phyloP scores from a whole-genome alignment of 1,140 invertebrate species.

The Tetramorium parvispinum region DNA sequence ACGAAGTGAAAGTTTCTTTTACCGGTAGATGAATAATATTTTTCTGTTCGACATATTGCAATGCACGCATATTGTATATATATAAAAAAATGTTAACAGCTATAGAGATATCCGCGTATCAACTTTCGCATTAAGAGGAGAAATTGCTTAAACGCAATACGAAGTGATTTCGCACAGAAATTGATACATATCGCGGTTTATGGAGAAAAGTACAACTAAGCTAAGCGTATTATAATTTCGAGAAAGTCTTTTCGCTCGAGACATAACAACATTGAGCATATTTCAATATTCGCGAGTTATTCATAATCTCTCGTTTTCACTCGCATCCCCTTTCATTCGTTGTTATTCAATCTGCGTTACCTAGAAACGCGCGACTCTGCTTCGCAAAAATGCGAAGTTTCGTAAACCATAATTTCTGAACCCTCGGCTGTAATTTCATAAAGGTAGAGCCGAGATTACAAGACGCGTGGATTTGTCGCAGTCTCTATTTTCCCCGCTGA shows the following conservation, averaged over 20 bases:
- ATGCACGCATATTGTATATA: neutral
- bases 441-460: neutral
- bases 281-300: slow-evolving; percentile 22
- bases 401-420: slow-evolving; percentile 27
- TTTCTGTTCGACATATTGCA: neutral
- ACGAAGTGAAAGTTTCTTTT: slow-evolving; percentile 73
- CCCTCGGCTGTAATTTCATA: slow-evolving; percentile 16
- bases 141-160: slow-evolving; percentile 27
- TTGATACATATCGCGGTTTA: slow-evolving; percentile 53
- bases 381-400: slow-evolving; percentile 11
- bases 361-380: neutral
- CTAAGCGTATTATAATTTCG: slow-evolving; percentile 43
- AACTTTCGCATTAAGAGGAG: slow-evolving; percentile 46
- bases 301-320: neutral
- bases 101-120: neutral
- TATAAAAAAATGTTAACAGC: neutral
- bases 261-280: neutral
- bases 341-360: neutral
- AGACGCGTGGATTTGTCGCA: slow-evolving; percentile 63
- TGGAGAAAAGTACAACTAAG: slow-evolving; percentile 41
- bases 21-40: slow-evolving; percentile 3
- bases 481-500: slow-evolving; percentile 65
- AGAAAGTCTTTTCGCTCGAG: slow-evolving; percentile 29
- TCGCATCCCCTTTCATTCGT: neutral
- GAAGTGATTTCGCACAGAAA: slow-evolving; percentile 4